These are phyloP conservation scores for Metridium senile DNA, from an alignment of 92 coral and sea anemone species.

Conservation along the genomic window DNA sequence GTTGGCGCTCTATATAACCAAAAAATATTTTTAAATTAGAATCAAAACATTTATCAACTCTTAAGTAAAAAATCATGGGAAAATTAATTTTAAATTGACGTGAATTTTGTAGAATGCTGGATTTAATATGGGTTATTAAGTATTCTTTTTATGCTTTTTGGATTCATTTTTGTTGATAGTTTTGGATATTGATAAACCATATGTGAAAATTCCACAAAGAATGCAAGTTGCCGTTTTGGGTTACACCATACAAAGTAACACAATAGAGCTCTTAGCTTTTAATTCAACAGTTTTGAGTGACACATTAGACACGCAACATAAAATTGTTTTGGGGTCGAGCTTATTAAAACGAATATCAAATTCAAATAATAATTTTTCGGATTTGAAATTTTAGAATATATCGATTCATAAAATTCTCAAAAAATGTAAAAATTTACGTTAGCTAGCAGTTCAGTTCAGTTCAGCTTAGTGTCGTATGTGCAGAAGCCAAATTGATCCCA, in stretches of 20 bases:
- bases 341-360: background rate
- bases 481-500: too few species aligned
- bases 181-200: conserved; percentile 5
- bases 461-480: too few species aligned
- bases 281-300: background rate
- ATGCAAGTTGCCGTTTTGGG: background rate
- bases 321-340: background rate
- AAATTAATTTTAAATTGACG: too few species aligned
- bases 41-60: too few species aligned
- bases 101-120: background rate
- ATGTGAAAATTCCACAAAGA: conserved; percentile 8
- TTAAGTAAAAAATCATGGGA: too few species aligned
- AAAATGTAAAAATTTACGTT: too few species aligned
- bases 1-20: too few species aligned
- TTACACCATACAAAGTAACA: conserved; percentile 5
- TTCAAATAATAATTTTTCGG: too few species aligned
- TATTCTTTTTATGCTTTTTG: background rate
- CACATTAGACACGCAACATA: background rate
- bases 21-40: too few species aligned
- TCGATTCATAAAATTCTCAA: too few species aligned
- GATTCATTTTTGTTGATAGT: background rate
- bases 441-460: too few species aligned
- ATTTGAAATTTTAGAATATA: too few species aligned
- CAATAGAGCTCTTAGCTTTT: conserved; percentile 11
- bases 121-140: background rate